Evolutionary conservation across 2,888 invertebrate species (phyloP).

Genomic region (Liposcelis brunnea): DNA sequence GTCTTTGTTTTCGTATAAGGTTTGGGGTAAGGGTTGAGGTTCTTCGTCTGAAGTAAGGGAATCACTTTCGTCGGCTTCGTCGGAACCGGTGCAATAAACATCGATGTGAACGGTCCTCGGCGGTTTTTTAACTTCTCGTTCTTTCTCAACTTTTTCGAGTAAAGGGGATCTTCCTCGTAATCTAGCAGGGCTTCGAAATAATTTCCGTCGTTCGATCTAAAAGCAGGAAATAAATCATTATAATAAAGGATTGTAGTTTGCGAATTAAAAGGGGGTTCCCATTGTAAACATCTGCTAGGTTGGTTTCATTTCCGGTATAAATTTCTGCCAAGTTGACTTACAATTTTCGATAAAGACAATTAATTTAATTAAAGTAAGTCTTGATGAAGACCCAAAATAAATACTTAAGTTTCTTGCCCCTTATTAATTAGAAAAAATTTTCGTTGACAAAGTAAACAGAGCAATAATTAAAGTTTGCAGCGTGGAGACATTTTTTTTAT

Average conservation of each 20-base stretch:
- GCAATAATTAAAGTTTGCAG: constrained; percentile 21
- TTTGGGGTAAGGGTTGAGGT: constrained; percentile 39
- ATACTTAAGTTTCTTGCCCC: too few species aligned
- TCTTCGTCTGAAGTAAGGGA: constrained; percentile 26
- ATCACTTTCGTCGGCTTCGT: constrained; percentile 25
- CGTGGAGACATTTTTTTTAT: constrained; percentile 22
- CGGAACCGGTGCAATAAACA: constrained; percentile 54
- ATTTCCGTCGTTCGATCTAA: constrained; percentile 15
- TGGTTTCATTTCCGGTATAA: too few species aligned
- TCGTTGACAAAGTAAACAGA: too few species aligned
- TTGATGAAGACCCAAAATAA: too few species aligned
- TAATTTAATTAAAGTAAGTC: too few species aligned
- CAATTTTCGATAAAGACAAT: too few species aligned
- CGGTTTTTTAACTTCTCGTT: constrained; percentile 23
- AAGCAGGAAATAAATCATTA: constrained; percentile 12
- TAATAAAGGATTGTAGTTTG: background rate
- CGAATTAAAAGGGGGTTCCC: background rate
- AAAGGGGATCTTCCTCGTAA: constrained; percentile 17
- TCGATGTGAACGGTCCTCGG: constrained; percentile 56
- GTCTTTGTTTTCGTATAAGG: constrained; percentile 44
- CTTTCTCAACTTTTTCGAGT: constrained; percentile 9
- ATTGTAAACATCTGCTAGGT: too few species aligned
- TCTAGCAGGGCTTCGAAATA: constrained; percentile 21
- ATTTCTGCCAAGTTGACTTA: too few species aligned
- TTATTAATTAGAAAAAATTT: too few species aligned